Evolutionary conservation across 2,113 vertebrate species (phyloP).

Genomic region (Lamprotornis superbus): DNA sequence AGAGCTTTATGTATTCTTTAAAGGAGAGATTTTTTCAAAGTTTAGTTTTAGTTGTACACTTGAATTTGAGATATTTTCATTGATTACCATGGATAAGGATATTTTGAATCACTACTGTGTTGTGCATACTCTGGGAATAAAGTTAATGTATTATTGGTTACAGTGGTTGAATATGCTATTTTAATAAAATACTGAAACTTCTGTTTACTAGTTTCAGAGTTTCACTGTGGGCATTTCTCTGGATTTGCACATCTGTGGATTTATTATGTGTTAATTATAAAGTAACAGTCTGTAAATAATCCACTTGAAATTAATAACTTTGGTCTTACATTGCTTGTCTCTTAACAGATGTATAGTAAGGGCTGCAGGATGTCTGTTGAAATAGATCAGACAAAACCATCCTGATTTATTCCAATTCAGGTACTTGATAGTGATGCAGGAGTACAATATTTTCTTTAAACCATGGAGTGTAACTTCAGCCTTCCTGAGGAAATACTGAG

Average conservation of each 20-base stretch:
- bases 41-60: constrained; percentile 74
- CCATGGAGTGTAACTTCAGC: background rate
- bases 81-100: constrained; percentile 69
- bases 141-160: constrained; percentile 82
- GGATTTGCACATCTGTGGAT: background rate
- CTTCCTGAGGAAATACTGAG: background rate
- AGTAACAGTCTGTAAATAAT: background rate
- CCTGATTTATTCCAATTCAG: background rate
- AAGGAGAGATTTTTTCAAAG: constrained; percentile 66
- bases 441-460: background rate
- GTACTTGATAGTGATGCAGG: background rate
- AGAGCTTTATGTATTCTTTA: constrained; percentile 75
- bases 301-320: background rate
- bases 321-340: background rate
- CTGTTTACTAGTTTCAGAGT: background rate
- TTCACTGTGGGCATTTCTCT: background rate
- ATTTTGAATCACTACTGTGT: constrained; percentile 83
- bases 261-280: background rate
- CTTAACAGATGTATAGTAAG: background rate
- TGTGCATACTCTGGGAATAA: constrained; percentile 66
- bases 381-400: background rate
- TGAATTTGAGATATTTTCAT: constrained; percentile 77
- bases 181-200: constrained; percentile 91
- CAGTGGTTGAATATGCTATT: constrained; percentile 88
- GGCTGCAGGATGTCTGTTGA: background rate